phyloP scores from a whole-genome alignment of 1,140 invertebrate genomes.

The Calosoma granatense region DNA sequence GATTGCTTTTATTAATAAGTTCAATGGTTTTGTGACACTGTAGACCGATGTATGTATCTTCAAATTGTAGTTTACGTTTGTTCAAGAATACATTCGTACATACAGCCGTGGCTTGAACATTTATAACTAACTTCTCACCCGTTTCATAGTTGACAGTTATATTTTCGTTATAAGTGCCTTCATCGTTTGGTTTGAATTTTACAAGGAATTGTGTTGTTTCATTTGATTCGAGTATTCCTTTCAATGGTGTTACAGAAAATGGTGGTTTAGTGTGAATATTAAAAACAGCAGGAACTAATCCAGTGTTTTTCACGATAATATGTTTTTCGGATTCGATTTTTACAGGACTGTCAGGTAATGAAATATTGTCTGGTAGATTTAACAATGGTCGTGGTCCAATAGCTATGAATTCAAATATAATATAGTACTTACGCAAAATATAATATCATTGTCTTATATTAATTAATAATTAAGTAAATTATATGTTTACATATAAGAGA shows the following conservation, averaged over 20 bases:
- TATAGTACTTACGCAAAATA: not conserved
- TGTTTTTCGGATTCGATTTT: conserved; percentile 32
- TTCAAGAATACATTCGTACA: conserved; percentile 29
- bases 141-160: conserved; percentile 34
- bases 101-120: conserved; percentile 25
- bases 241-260: conserved; percentile 32
- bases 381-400: conserved; percentile 35
- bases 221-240: conserved; percentile 29
- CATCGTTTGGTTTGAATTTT: conserved; percentile 24
- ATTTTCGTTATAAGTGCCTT: conserved; percentile 23
- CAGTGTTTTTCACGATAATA: conserved; percentile 35
- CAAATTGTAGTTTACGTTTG: conserved; percentile 27
- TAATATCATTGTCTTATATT: not conserved
- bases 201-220: conserved; percentile 28
- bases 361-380: conserved; percentile 39
- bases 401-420: conserved; percentile 22
- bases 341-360: conserved; percentile 32
- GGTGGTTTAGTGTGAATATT: conserved; percentile 24
- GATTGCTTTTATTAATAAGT: conserved; percentile 36
- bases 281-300: conserved; percentile 29
- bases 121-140: conserved; percentile 31
- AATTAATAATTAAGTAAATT: not conserved
- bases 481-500: conserved; percentile 28
- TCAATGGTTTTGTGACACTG: conserved; percentile 27
- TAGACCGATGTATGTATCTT: conserved; percentile 36